Evolutionary conservation across 2,113 vertebrate species (phyloP), one percentile per base, ranked within the genome.

Genomic region (Osmerus mordax): DNA sequence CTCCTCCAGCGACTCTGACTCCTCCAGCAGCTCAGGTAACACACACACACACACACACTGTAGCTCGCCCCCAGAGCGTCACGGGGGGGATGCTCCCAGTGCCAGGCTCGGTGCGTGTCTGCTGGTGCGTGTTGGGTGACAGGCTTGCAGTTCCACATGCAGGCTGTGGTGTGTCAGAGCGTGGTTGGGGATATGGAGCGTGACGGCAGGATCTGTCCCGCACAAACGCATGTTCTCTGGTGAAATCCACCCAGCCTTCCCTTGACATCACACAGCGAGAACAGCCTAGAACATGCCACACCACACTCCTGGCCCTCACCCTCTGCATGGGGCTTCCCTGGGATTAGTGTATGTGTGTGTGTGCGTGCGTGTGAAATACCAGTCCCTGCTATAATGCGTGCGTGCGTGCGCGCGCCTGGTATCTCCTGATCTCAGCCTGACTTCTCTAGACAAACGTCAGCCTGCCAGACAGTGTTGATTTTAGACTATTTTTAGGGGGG

Each of bases 1-100:
- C 14, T 94, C 95, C 0, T 94, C 95, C 70, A 93, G 92, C 41
- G 88, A 63, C 3, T 93, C 91, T 0, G 90, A 89, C 5, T 93
- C 93, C 1, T 94, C 95, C 65, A 93, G 91, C 66, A 84, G 18
- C 61, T 94, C 91, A 56, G 23, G 73, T 11, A 54, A 0, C 25
- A 56, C 25, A 47, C 11, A 18, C 15, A 47, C 11, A 18, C 15
- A 7, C 36, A 19, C 58, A 8, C 56, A 32, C 19, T 2, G n/a
- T 52, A 29, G 47, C 16, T 2, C 9, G 11, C 15, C 15, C 16
- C 2, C 63, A 32, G 62, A 4, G 8, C 1, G 54, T 55, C 14
- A 11, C 6, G 3, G 8, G 13, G 55, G 4, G 0, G 4, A 18
- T 56, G 54, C 41, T 56, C 5, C 32, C 32, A 36, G 32, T 36